Conservation (phyloP, 2,888 invertebrate species). For the Drosophila macrospina region DNA sequence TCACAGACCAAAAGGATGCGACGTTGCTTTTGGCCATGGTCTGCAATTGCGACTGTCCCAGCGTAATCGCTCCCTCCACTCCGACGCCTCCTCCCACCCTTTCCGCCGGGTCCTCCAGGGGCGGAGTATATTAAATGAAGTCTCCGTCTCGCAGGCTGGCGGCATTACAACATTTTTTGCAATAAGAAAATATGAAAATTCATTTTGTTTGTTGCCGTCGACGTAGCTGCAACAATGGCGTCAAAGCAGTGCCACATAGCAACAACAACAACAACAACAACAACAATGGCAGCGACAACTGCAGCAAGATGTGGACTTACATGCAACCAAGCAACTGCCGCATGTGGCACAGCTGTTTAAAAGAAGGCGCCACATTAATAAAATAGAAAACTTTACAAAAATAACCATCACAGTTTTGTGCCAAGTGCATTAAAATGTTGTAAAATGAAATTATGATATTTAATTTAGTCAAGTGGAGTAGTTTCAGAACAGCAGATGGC, state of each 20-base stretch:
- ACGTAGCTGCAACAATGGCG: slow-evolving; percentile 73
- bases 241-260: slow-evolving; percentile 62
- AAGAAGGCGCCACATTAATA: slow-evolving; percentile 46
- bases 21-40: slow-evolving; percentile 75
- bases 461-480: slow-evolving; percentile 66
- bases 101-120: slow-evolving; percentile 31
- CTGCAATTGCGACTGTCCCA: slow-evolving; percentile 66
- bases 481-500: slow-evolving; percentile 55
- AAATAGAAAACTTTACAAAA: slow-evolving; percentile 46
- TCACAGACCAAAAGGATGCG: slow-evolving; percentile 73
- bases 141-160: slow-evolving; percentile 60
- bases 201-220: slow-evolving; percentile 57
- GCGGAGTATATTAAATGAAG: slow-evolving; percentile 74
- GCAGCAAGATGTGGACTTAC: slow-evolving; percentile 42
- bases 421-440: slow-evolving; percentile 75
- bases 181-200: slow-evolving; percentile 79
- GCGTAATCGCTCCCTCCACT: slow-evolving; percentile 8
- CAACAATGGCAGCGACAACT: not conserved
- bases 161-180: slow-evolving; percentile 32
- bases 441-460: slow-evolving; percentile 70
- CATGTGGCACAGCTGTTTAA: slow-evolving; percentile 65
- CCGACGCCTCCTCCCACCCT: not conserved
- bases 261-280: slow-evolving; percentile 26
- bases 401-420: slow-evolving; percentile 26
- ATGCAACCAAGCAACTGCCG: slow-evolving; percentile 41